These are phyloP conservation scores for Cydia splendana DNA, from an alignment of 1,140 invertebrate species.

Conservation along the genomic window DNA sequence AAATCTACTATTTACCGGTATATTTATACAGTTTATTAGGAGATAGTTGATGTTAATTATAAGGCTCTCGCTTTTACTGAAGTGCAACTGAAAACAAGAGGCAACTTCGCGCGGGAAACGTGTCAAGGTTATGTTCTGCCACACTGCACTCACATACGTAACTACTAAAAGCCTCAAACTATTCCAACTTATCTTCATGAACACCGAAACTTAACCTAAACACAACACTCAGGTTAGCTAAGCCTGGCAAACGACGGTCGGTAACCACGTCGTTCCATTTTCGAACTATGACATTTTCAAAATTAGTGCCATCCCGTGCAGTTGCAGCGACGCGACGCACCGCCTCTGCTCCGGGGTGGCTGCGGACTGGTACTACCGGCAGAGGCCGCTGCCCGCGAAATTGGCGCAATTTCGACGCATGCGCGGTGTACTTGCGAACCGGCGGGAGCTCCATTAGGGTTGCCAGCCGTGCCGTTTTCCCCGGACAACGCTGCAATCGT, in stretches of 20 bases:
- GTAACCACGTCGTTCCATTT: conserved; percentile 29
- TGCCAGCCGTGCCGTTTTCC: conserved; percentile 3
- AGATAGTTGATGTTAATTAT: conserved; percentile 44
- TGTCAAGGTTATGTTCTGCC: conserved; percentile 74
- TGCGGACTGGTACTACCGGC: conserved; percentile 64
- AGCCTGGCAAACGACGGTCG: conserved; percentile 30
- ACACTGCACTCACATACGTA: conserved; percentile 61
- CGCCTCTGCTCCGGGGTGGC: conserved; percentile 59
- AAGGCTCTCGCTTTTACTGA: conserved; percentile 56
- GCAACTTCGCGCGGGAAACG: conserved; percentile 65
- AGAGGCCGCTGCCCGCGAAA: conserved; percentile 74
- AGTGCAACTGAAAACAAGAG: conserved; percentile 73
- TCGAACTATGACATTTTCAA: conserved; percentile 54
- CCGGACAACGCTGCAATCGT: conserved; percentile 16
- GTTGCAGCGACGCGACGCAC: conserved; percentile 60
- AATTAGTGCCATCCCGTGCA: conserved; percentile 64
- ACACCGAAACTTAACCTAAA: conserved; percentile 46
- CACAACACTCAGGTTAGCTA: conserved; percentile 45
- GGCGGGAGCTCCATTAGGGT: conserved; percentile 64
- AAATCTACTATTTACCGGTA: conserved; percentile 30
- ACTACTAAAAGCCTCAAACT: conserved; percentile 41
- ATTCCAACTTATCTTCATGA: conserved; percentile 13
- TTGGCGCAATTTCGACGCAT: conserved; percentile 77
- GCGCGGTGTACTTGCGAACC: conserved; percentile 64
- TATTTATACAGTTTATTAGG: conserved; percentile 19